phyloP scores from a whole-genome alignment of 2,888 invertebrate species.

The Polia nebulosa region DNA sequence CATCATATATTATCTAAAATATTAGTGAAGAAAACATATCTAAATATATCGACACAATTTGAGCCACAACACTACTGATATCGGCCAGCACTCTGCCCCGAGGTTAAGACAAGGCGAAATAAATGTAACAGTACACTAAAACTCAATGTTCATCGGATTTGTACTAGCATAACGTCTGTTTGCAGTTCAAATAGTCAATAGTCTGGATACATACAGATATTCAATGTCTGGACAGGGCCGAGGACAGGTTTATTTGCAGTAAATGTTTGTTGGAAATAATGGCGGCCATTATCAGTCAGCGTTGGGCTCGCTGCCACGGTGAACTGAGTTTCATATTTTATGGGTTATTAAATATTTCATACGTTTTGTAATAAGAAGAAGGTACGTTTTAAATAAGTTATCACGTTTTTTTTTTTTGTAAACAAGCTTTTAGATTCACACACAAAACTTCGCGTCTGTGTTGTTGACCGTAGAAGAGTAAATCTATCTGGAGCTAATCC shows the following conservation, averaged over 20 bases:
- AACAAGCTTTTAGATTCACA: no score
- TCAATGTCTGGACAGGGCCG: conserved; percentile 24
- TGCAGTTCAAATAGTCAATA: conserved; percentile 28
- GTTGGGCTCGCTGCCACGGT: not conserved
- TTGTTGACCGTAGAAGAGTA: no score
- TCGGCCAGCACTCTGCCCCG: conserved; percentile 68
- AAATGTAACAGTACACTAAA: conserved; percentile 53
- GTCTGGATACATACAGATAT: conserved; percentile 17
- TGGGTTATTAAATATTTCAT: conserved; percentile 6
- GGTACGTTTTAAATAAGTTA: no score
- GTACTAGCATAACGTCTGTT: conserved; percentile 16
- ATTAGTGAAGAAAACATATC: no score
- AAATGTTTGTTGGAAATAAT: conserved; percentile 28
- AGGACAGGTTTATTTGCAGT: conserved; percentile 42
- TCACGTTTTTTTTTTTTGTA: no score
- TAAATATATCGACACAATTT: conserved; percentile 23
- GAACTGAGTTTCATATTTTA: not conserved
- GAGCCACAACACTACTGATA: conserved; percentile 50
- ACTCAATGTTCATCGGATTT: conserved; percentile 30
- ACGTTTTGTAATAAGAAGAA: not conserved
- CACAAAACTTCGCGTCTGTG: no score
- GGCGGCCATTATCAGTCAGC: not conserved
- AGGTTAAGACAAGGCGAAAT: conserved; percentile 70
- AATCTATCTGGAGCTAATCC: no score
- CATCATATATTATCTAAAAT: no score